phyloP scores from a whole-genome alignment of 2,797 vertebrate species.

The Antennarius maculatus region DNA sequence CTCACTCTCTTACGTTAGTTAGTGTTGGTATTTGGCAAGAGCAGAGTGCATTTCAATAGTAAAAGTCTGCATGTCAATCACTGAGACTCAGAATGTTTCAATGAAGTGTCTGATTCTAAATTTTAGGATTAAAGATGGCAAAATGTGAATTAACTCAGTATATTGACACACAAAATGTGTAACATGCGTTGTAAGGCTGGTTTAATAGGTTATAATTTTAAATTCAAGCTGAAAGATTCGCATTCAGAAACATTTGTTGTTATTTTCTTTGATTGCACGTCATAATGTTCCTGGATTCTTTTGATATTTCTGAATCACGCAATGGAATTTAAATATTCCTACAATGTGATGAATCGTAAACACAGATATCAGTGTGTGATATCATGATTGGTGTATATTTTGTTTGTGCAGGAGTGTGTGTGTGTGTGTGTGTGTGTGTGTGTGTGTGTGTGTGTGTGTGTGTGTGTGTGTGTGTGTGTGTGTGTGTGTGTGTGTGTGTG shows the following conservation, averaged over 20 bases:
- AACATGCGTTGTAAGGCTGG: background rate
- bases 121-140: background rate
- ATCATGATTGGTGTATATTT: background rate
- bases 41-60: conserved; percentile 7
- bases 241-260: background rate
- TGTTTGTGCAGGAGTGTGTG: background rate
- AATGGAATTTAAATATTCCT: background rate
- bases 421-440: conserved; percentile 6
- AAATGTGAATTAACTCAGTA: too few species aligned
- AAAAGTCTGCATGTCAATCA: background rate
- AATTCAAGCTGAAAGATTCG: background rate
- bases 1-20: background rate
- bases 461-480: conserved; percentile 7
- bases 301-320: background rate
- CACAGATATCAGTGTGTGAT: background rate
- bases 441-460: conserved; percentile 8
- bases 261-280: background rate
- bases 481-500: conserved; percentile 7
- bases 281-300: conserved; percentile 13
- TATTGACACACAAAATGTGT: too few species aligned
- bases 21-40: conserved; percentile 2
- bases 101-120: background rate
- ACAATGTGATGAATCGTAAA: background rate
- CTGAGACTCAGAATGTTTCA: too few species aligned
- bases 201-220: background rate